Evolutionary conservation across 2,888 invertebrate genomes (phyloP).

Genomic region (Drosophila silvestris): DNA sequence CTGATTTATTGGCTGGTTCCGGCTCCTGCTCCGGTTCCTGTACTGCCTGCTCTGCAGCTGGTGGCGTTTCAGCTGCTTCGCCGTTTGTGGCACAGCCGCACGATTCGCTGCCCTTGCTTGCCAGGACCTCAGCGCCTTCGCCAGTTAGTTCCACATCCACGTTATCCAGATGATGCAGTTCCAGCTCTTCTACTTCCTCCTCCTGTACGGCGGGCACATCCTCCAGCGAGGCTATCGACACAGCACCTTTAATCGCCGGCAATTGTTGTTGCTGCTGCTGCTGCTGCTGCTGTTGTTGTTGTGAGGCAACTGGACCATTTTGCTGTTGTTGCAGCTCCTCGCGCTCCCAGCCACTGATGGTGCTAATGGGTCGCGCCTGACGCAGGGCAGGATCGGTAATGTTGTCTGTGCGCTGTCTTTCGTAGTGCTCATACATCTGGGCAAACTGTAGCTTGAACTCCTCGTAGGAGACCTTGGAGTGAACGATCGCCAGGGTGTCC

Average conservation of each 20-base stretch:
- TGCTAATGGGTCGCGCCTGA: conserved; percentile 96
- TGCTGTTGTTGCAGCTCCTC: conserved; percentile 85
- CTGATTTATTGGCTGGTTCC: conserved; percentile 70
- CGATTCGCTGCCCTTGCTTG: conserved; percentile 15
- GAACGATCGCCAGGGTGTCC: conserved; percentile 99
- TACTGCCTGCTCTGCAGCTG: conserved; percentile 28
- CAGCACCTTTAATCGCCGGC: conserved; percentile 54
- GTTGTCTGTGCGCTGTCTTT: conserved; percentile 96
- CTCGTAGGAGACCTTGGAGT: conserved; percentile 99
- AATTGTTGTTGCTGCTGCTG: conserved; percentile 40
- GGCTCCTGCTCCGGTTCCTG: conserved; percentile 29
- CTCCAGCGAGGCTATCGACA: conserved; percentile 79
- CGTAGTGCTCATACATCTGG: conserved; percentile 98
- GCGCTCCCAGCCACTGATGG: conserved; percentile 97
- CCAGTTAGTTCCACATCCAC: conserved; percentile 51
- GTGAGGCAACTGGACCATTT: conserved; percentile 51
- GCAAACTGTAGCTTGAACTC: conserved; percentile 99
- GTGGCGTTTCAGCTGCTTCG: conserved; percentile 18
- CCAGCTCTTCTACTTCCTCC: conserved; percentile 63
- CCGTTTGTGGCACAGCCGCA: conserved; percentile 36
- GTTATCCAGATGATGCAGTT: conserved; percentile 27
- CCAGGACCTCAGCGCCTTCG: background rate
- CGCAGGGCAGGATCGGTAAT: conserved; percentile 97
- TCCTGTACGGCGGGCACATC: conserved; percentile 77
- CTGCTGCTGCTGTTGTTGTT: conserved; percentile 52